Base-by-base conservation (phyloP, 2,113 vertebrate species). In the Erinaceus europaeus region DNA sequence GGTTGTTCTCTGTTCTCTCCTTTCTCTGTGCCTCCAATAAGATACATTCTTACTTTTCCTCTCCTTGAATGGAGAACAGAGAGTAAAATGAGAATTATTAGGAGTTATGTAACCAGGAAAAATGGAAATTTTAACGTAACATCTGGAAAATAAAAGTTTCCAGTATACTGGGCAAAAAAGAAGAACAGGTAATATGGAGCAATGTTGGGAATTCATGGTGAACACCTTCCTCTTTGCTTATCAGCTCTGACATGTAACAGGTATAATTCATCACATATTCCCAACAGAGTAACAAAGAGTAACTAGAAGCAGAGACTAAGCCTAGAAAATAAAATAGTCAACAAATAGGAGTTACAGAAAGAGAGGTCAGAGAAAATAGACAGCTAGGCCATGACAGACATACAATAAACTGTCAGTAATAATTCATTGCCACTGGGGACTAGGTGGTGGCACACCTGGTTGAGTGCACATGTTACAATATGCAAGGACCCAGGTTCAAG, bases 341-440 rank as follows among this genome's bases (percentile, higher is more conserved):
- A 3, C 4, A 2, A 32, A 38, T 2, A 8, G 1, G 5, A n/a
- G 32, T 76, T 34, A 20, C 1, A 68, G 57, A 18, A 32, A 55
- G 76, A 25, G 18, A 61, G 3, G n/a, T 14, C 5, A 64, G 50
- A 21, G 50, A 20, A 68, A 46, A 40, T 0, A 7, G 32, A 77
- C 14, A 27, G 17, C n/a, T 17, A 74, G 4, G 15, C 23, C 32
- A 40, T 1, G 0, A 25, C n/a, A 7, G 40, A 61, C 9, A 34
- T 5, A 3, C 4, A 12, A 4, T 6, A 3, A 17, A 4, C 2
- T 29, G 40, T 25, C 23, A 1, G 34, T 4, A 27, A 4, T 17
- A n/a, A n/a, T n/a, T n/a, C n/a, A n/a, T n/a, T n/a, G n/a, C n/a
- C n/a, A n/a, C n/a, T n/a, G n/a, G n/a, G n/a, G n/a, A n/a, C n/a